Conservation (phyloP, 35 echinoderm and acorn worm genomes). For the Holothuria glaberrima region DNA sequence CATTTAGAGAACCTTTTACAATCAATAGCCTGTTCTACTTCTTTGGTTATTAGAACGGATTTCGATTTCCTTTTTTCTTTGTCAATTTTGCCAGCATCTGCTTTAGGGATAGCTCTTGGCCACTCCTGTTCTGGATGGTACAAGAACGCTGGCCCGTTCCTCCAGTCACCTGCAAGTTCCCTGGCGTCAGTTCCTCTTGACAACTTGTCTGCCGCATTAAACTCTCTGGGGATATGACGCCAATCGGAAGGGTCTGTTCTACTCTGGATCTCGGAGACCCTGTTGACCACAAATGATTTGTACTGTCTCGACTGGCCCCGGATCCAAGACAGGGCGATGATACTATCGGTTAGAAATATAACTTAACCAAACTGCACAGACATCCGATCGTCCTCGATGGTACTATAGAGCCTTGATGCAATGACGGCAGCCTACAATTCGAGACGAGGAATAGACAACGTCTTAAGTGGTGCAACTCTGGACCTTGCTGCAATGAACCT, state of each 20-base stretch:
- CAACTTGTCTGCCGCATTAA: slow-evolving; percentile 35
- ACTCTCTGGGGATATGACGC: not conserved
- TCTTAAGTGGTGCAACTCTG: slow-evolving; percentile 50
- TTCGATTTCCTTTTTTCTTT: slow-evolving; percentile 62
- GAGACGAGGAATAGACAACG: slow-evolving; percentile 44
- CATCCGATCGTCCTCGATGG: slow-evolving; percentile 29
- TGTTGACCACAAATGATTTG: too few species aligned
- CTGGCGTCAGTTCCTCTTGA: slow-evolving; percentile 45
- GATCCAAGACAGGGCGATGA: slow-evolving; percentile 51
- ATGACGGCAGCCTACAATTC: slow-evolving; percentile 57
- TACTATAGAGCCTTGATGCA: not conserved
- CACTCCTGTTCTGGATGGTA: too few species aligned
- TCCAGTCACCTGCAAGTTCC: not conserved
- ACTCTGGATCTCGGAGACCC: slow-evolving; percentile 33
- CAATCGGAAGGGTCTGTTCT: not conserved
- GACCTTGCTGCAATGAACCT: slow-evolving; percentile 54
- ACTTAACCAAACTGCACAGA: not conserved
- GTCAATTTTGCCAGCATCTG: slow-evolving; percentile 56
- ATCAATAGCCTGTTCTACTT: slow-evolving; percentile 11
- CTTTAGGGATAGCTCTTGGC: slow-evolving; percentile 41
- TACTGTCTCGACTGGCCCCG: too few species aligned
- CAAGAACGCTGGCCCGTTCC: slow-evolving; percentile 35
- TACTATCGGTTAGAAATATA: slow-evolving; percentile 56
- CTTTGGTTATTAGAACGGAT: slow-evolving; percentile 40
- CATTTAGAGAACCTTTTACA: slow-evolving; percentile 55